A percentile compares a stretch with the other conserved stretches of the same genome.
Evolutionary conservation across 1,140 invertebrate species (phyloP).

Genomic region (Belonocnema kinseyi): DNA sequence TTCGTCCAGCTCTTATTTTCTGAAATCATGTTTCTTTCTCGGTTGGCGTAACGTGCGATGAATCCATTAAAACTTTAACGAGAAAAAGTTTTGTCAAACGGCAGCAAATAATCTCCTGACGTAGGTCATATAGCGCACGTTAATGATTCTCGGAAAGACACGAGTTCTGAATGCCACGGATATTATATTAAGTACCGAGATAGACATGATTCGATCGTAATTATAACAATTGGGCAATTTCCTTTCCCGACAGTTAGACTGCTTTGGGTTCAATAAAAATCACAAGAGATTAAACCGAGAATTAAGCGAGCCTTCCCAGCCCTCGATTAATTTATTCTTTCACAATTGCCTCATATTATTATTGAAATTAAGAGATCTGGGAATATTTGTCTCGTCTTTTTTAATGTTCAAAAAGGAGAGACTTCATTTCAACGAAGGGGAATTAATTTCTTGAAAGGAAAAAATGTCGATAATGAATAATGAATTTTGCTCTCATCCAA

Average conservation of each 20-base stretch:
- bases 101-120: conserved; percentile 8
- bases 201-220: conserved; percentile 19
- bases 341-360: too few species aligned
- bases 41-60: background rate
- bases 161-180: background rate
- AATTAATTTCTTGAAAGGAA: too few species aligned
- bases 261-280: conserved; percentile 19
- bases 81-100: conserved; percentile 1
- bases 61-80: background rate
- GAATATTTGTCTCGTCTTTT: too few species aligned
- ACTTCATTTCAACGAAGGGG: too few species aligned
- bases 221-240: conserved; percentile 30
- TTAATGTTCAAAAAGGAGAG: too few species aligned
- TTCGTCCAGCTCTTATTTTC: too few species aligned
- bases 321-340: background rate
- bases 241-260: background rate
- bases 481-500: too few species aligned
- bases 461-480: too few species aligned
- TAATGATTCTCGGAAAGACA: conserved; percentile 23
- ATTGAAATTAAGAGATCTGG: too few species aligned
- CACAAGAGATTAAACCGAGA: conserved; percentile 7
- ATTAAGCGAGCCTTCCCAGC: background rate
- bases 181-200: conserved; percentile 25
- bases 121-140: conserved; percentile 8
- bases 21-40: background rate